Evolutionary conservation across 2,113 vertebrate genomes (phyloP), one percentile per base, ranked within the genome.

Genomic region (Thomomys bottae): DNA sequence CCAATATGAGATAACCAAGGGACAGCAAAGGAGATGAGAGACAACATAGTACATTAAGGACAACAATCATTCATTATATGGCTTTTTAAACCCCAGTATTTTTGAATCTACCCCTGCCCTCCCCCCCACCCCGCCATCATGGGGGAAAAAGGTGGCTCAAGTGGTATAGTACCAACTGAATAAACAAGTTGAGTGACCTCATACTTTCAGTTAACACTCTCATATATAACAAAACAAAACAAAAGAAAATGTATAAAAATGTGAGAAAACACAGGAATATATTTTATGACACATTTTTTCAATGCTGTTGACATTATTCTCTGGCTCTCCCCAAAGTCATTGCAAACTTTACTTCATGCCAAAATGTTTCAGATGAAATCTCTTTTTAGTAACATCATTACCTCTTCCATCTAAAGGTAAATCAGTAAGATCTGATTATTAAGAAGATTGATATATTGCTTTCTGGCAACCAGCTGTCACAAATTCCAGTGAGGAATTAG

Each of bases 401-500:
- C 36, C 45, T 63, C 8, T 93, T 95, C 80, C 96, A 96, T 95
- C 67, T 61, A 78, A 38, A 0, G 14, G 26, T 18, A 63, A 63
- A 36, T 34, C 34, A 92, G 72, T 87, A 88, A 96, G 95, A 96
- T 94, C 34, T 96, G 90, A 90, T 92, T 96, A 87, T 92, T 95
- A 84, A 63, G 38, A 94, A 96, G 94, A 78, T 81, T 59, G 75
- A 90, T 93, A 66, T 87, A 90, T 83, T 89, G 42, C 30, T 96
- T 84, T 92, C 94, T 96, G 89, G 70, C 77, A 96, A 89, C 32
- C 77, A 92, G 77, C 75, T 95, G 89, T 90, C 79, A 54, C 15
- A 93, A 38, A 67, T 73, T 94, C 68, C 34, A 73, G 36, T 84
- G 57, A 36, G 71, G 76, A 42, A 80, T 73, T 84, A 91, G 49